Evolutionary conservation across 2,888 invertebrate species (phyloP).

Genomic region (Helicoverpa assulta): DNA sequence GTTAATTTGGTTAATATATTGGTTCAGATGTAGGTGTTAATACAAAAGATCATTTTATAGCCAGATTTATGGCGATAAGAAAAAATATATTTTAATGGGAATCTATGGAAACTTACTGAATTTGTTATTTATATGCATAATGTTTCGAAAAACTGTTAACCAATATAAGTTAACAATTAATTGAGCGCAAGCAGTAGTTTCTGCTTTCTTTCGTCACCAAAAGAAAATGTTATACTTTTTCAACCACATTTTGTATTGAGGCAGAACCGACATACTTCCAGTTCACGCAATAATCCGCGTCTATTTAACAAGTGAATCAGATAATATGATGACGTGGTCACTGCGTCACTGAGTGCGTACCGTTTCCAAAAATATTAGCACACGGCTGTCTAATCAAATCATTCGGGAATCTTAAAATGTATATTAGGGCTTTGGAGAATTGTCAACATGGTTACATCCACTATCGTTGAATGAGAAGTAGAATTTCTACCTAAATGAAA

Average conservation of each 20-base stretch:
- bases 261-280: conserved; percentile 45
- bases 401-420: no score
- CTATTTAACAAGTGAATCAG: conserved; percentile 62
- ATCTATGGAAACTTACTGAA: background rate
- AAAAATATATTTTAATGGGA: background rate
- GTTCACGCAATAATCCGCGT: conserved; percentile 37
- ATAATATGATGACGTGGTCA: conserved; percentile 42
- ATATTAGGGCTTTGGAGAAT: no score
- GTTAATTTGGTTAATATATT: conserved; percentile 26
- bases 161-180: no score
- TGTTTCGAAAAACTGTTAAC: no score
- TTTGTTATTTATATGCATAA: background rate
- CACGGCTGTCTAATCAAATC: no score
- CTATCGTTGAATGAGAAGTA: no score
- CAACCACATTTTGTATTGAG: no score
- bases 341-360: conserved; percentile 8
- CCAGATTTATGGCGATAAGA: background rate
- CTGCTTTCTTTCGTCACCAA: no score
- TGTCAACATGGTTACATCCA: no score
- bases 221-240: no score
- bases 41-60: conserved; percentile 1
- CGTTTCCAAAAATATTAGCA: conserved; percentile 25
- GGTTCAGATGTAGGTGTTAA: conserved; percentile 22
- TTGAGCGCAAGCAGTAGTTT: no score
- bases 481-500: no score